Evolutionary conservation across 2,888 invertebrate species (phyloP), one percentile per base, ranked within the genome.

Genomic region (Piscicola geometra): DNA sequence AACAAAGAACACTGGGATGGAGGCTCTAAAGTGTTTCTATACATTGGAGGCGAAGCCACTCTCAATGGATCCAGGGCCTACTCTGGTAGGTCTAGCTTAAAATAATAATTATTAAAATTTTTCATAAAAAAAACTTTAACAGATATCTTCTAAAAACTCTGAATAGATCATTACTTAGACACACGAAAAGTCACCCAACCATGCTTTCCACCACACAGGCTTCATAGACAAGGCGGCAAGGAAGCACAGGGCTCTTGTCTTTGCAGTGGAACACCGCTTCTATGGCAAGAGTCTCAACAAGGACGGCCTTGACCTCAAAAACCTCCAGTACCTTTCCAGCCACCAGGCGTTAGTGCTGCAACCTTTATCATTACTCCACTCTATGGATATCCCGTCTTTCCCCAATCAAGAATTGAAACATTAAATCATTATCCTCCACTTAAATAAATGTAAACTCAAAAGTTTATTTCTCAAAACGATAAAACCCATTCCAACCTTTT

Each of bases 231-330:
- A 81, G n/a, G 71, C 81, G 52, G 81, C 81, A 1, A 77, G 80
- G 70, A 74, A 77, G n/a, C 78, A 79, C 71, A 76, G 78, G 32
- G 82, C 81, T 25, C 76, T 81, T 41, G 32, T 82, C 33, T 77
- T 82, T 64, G 81, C 78, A 33, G 80, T 80, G 9, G 82, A 82
- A 67, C 82, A 82, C 76, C 78, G 82, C 15, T 82, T 79, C 75
- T 82, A 82, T 78, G 82, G 82, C 32, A 76, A 79, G 50, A 82
- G 82, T 76, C 67, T 82, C 25, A 81, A 81, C 77, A 78, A 79
- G 67, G 80, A 81, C 76, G 81, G 82, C 25, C 78, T 82, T 12
- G 74, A 79, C 66, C 75, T 81, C 47, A 76, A 79, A 18, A 79
- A 80, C 35, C 41, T 82, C 30, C 77, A 80, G 68, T 80, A 80